Evolutionary conservation across 2,888 invertebrate species (phyloP).

Genomic region (Lasius platythorax): DNA sequence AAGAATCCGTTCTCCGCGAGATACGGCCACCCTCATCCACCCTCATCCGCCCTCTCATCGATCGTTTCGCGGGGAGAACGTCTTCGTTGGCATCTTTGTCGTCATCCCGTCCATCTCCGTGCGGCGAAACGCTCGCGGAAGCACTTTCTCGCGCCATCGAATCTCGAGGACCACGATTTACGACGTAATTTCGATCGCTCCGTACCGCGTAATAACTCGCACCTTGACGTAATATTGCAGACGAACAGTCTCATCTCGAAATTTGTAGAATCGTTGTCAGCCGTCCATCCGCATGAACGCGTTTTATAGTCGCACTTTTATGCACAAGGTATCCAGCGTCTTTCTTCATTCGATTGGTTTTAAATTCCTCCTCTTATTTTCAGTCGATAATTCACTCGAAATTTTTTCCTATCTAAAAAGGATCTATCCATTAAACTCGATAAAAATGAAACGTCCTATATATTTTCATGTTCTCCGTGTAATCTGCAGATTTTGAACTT

Average conservation of each 20-base stretch:
- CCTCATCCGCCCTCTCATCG: constrained; percentile 26
- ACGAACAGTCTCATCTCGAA: constrained; percentile 15
- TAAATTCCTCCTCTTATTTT: neutral
- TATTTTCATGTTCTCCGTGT: neutral
- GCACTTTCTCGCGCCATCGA: constrained; percentile 53
- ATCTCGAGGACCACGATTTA: constrained; percentile 48
- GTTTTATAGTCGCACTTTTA: constrained; percentile 4
- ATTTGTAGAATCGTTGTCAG: constrained; percentile 45
- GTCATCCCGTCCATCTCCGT: constrained; percentile 45
- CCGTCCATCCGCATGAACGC: neutral
- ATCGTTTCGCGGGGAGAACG: constrained; percentile 37
- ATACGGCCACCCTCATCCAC: constrained; percentile 4
- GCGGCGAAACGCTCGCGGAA: constrained; percentile 42
- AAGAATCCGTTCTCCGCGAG: constrained; percentile 32
- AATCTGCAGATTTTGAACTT: neutral
- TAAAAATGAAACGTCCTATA: neutral
- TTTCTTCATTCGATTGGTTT: neutral
- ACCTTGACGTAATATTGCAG: constrained; percentile 30
- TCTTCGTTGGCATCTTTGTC: constrained; percentile 46
- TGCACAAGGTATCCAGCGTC: neutral
- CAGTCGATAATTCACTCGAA: neutral
- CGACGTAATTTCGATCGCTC: constrained; percentile 48
- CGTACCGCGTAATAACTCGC: constrained; percentile 37
- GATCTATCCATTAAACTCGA: neutral
- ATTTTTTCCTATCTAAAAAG: neutral